These are phyloP conservation scores for Astreopora myriophthalma DNA, from an alignment of 64 coral and sea anemone species.

Conservation along the genomic window DNA sequence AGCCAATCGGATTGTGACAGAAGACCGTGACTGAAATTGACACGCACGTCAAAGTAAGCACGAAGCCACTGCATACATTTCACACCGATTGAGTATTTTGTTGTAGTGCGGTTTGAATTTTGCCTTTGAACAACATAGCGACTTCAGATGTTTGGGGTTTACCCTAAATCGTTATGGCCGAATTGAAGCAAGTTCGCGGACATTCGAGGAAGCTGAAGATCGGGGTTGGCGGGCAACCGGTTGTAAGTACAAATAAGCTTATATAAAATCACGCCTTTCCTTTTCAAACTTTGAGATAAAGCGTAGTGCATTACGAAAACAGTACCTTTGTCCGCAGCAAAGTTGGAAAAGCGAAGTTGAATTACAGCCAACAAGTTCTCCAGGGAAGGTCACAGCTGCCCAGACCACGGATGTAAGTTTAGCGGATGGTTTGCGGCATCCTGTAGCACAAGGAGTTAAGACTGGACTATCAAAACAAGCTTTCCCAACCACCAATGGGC, in stretches of 20 bases:
- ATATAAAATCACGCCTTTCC: not conserved
- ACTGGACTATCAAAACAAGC: constrained; percentile 67
- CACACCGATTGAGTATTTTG: not conserved
- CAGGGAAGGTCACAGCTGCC: constrained; percentile 72
- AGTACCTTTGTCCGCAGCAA: constrained; percentile 58
- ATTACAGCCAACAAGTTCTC: constrained; percentile 79
- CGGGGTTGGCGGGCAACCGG: constrained; percentile 69
- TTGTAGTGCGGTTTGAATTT: not conserved
- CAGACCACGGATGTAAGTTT: constrained; percentile 68
- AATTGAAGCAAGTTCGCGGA: constrained; percentile 69
- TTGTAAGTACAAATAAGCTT: constrained; percentile 59
- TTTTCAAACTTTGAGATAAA: too few relatives aligned
- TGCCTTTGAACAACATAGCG: not conserved
- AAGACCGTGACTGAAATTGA: constrained; percentile 42
- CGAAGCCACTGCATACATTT: not conserved
- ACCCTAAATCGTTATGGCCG: constrained; percentile 63
- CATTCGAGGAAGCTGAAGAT: constrained; percentile 81
- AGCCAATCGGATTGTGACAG: constrained; percentile 70
- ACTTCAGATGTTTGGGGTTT: constrained; percentile 17
- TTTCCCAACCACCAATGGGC: constrained; percentile 34
- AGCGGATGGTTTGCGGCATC: constrained; percentile 48
- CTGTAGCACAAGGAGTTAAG: constrained; percentile 70
- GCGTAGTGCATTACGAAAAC: too few relatives aligned
- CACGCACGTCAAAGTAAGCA: constrained; percentile 65
- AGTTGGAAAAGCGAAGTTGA: constrained; percentile 88